phyloP scores from a whole-genome alignment of 1,140 invertebrate species.

The Mylabris phalerata region DNA sequence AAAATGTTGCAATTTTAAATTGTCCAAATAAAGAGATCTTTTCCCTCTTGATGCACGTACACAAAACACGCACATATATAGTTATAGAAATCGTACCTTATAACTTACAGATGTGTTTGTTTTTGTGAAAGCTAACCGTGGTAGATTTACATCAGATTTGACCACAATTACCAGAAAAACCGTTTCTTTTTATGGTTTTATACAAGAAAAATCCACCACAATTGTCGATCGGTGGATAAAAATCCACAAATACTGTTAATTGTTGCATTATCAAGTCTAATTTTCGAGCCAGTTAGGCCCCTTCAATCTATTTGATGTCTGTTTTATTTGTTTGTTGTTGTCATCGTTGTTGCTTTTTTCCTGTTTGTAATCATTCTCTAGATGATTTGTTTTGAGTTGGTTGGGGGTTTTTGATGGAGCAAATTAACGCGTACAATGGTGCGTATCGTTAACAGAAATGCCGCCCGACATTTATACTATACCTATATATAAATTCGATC shows the following conservation, averaged over 20 bases:
- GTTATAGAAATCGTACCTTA: not conserved
- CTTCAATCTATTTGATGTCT: not conserved
- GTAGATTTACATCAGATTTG: too few species aligned
- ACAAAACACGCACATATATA: not conserved
- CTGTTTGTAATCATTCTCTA: not conserved
- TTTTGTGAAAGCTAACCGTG: too few species aligned
- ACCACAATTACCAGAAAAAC: slow-evolving; percentile 9
- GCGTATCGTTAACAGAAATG: slow-evolving; percentile 11
- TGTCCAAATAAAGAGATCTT: slow-evolving; percentile 12
- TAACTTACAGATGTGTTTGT: too few species aligned
- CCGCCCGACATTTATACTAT: not conserved
- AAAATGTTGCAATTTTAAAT: slow-evolving; percentile 3
- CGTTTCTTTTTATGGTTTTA: not conserved
- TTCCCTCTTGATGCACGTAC: not conserved
- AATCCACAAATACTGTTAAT: too few species aligned
- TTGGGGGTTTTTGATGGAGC: not conserved
- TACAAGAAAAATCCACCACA: too few species aligned
- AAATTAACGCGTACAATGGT: slow-evolving; percentile 7
- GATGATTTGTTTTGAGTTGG: not conserved
- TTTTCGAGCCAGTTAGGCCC: not conserved
- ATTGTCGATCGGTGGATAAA: too few species aligned
- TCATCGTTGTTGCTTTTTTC: not conserved
- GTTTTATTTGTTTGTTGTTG: not conserved
- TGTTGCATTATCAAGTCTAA: too few species aligned
- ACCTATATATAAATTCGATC: slow-evolving; percentile 6